Evolutionary conservation across 2,888 invertebrate species (phyloP).

Genomic region (Drosophila koepferae): DNA sequence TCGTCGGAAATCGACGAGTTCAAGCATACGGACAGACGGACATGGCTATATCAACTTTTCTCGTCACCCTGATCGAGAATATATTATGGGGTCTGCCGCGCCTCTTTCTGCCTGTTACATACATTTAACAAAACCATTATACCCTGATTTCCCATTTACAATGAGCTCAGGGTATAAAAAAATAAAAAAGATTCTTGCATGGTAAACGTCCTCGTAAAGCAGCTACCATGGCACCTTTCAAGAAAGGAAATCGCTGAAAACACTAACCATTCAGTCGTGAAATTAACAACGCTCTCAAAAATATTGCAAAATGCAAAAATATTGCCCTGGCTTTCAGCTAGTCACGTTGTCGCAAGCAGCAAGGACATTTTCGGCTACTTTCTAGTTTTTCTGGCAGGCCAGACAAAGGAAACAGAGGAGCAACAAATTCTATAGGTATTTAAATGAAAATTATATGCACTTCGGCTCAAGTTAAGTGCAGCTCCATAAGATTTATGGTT

Average conservation of each 20-base stretch:
- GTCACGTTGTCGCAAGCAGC: conserved; percentile 38
- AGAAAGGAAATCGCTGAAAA: conserved; percentile 60
- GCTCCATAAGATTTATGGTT: conserved; percentile 64
- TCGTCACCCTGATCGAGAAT: too few species aligned
- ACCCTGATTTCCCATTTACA: too few species aligned
- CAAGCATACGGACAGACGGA: too few species aligned
- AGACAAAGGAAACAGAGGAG: background rate
- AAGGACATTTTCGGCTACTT: conserved; percentile 42
- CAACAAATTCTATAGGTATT: conserved; percentile 63
- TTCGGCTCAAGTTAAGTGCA: conserved; percentile 56
- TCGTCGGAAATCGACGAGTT: too few species aligned
- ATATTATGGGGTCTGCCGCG: too few species aligned
- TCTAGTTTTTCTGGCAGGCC: conserved; percentile 12
- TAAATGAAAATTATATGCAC: conserved; percentile 77
- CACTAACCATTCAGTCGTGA: conserved; percentile 81
- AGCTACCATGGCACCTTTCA: conserved; percentile 47
- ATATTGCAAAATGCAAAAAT: conserved; percentile 81
- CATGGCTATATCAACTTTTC: too few species aligned
- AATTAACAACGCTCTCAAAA: conserved; percentile 83
- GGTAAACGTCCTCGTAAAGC: conserved; percentile 21
- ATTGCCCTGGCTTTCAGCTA: conserved; percentile 56
- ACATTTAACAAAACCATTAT: too few species aligned
- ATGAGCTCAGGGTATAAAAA: too few species aligned
- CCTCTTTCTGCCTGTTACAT: too few species aligned
- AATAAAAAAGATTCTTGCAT: background rate